Percentiles rank a stretch among this genome's conserved stretches.
Evolutionary conservation across 2,888 invertebrate genomes (phyloP).

Genomic region (Zygogramma bicolorata): DNA sequence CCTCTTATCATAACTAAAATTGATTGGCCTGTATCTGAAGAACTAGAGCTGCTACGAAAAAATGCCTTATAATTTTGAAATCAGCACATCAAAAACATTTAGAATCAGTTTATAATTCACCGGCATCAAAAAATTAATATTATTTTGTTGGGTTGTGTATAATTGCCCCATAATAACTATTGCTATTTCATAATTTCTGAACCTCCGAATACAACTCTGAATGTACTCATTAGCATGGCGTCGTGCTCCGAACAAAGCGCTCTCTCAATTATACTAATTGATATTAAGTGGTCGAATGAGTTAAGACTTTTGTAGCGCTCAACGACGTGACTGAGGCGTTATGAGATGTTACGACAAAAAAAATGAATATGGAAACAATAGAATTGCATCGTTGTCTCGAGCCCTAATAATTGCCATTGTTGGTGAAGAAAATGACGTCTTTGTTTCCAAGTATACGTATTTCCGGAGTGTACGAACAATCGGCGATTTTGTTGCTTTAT

Average conservation of each 20-base stretch:
- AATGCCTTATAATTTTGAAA: too few relatives aligned
- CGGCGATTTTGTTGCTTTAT: not conserved
- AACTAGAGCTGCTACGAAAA: too few relatives aligned
- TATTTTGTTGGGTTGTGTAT: too few relatives aligned
- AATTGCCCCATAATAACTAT: not conserved
- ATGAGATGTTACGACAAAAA: not conserved
- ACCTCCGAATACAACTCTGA: not conserved
- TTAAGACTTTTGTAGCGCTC: not conserved
- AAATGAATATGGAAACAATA: constrained; percentile 6
- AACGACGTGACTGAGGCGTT: not conserved
- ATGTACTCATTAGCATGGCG: not conserved
- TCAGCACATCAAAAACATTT: too few relatives aligned
- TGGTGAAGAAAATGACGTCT: not conserved
- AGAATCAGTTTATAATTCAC: too few relatives aligned
- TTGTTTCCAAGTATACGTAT: constrained; percentile 5
- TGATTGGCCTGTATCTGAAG: too few relatives aligned
- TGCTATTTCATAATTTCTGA: not conserved
- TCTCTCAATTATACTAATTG: not conserved
- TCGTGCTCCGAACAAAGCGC: not conserved
- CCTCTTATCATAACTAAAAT: too few relatives aligned
- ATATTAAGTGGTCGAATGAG: not conserved
- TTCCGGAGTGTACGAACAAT: not conserved
- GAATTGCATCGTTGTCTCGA: constrained; percentile 4
- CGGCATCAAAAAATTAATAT: too few relatives aligned
- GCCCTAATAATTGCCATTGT: not conserved